Percentiles rank a stretch among this genome's conserved stretches.
These are phyloP conservation scores for Dermatemys mawii DNA, from an alignment of 2,113 vertebrate genomes.

Conservation along the genomic window DNA sequence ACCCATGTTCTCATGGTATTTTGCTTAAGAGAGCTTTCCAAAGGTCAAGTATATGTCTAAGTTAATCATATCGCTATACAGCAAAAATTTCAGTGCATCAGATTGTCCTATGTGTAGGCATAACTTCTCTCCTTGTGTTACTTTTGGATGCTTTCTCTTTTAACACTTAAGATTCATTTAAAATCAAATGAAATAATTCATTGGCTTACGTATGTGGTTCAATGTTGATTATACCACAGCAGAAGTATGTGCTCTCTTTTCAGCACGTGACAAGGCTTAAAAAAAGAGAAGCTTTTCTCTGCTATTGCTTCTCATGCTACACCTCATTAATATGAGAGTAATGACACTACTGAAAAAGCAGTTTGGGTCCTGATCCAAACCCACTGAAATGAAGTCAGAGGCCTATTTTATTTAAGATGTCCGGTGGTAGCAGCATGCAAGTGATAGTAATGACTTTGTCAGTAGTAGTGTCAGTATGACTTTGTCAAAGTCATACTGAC, in stretches of 20 bases:
- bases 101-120: neutral
- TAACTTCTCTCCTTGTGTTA: neutral
- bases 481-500: conserved; percentile 7
- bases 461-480: too few relatives aligned
- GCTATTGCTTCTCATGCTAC: neutral
- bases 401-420: neutral
- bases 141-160: neutral
- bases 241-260: neutral
- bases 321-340: neutral
- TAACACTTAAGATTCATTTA: neutral
- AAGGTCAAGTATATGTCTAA: conserved; percentile 60
- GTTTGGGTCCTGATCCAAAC: neutral
- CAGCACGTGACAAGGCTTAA: neutral
- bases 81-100: conserved; percentile 20
- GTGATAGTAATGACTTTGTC: neutral
- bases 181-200: neutral
- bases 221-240: neutral
- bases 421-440: neutral
- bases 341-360: neutral
- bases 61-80: conserved; percentile 47
- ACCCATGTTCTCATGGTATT: conserved; percentile 49
- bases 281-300: neutral
- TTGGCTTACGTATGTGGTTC: neutral
- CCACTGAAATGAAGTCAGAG: neutral
- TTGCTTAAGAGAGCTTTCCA: conserved; percentile 47